Percentiles rank a stretch among this genome's conserved stretches.
phyloP scores from a whole-genome alignment of 2,888 invertebrate genomes.

The Monopis laevigella region DNA sequence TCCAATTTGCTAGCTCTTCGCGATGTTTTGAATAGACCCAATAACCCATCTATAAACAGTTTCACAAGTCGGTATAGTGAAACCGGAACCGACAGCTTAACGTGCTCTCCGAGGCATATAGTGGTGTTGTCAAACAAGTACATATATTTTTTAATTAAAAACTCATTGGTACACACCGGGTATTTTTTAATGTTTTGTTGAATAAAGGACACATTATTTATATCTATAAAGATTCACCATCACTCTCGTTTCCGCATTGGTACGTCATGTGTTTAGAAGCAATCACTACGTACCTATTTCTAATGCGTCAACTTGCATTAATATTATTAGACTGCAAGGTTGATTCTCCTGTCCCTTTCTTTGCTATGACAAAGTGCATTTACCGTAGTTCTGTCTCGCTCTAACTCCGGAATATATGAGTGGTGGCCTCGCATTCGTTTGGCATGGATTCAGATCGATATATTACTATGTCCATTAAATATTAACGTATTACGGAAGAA shows the following conservation, averaged over 20 bases:
- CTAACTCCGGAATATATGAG: constrained; percentile 6
- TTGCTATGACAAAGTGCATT: constrained; percentile 26
- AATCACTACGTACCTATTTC: constrained; percentile 5
- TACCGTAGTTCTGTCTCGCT: constrained; percentile 22
- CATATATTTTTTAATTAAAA: no score
- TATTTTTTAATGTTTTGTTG: no score
- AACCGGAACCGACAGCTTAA: no score
- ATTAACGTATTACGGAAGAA: constrained; percentile 8
- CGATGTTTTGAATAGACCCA: no score
- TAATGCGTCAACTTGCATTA: constrained; percentile 24
- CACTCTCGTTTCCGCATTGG: background rate
- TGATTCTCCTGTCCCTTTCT: constrained; percentile 44
- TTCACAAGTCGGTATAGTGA: no score
- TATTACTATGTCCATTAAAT: constrained; percentile 10
- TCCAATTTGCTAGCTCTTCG: no score
- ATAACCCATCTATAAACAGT: no score
- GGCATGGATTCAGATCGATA: constrained; percentile 20
- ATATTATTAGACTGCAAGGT: constrained; percentile 61
- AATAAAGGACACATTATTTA: no score
- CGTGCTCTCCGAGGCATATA: no score
- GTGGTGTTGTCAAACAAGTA: no score
- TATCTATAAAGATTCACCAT: no score
- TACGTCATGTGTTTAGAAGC: constrained; percentile 1
- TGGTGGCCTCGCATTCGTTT: constrained; percentile 20
- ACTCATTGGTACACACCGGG: no score